These are phyloP conservation scores for Chrysolina haemoptera DNA, from an alignment of 2,888 invertebrate species.

Conservation along the genomic window DNA sequence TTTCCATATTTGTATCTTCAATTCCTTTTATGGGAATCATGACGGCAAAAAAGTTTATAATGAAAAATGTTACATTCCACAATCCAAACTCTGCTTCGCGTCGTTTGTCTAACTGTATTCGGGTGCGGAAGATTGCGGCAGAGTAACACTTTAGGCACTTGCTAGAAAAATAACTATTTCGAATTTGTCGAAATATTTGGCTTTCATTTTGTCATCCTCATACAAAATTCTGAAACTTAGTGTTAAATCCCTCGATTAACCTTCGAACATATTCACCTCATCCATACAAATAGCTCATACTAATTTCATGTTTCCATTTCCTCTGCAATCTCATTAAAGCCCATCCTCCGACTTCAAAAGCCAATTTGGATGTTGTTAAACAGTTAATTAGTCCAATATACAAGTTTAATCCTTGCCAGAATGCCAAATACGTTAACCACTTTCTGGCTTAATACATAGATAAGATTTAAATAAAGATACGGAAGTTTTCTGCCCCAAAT, in stretches of 20 bases:
- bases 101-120: too few species aligned
- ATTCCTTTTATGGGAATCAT: too few species aligned
- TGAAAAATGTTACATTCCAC: too few species aligned
- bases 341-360: slow-evolving; percentile 46
- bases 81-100: too few species aligned
- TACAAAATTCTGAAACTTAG: too few species aligned
- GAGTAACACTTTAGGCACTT: too few species aligned
- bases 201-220: too few species aligned
- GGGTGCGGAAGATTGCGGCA: too few species aligned
- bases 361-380: slow-evolving; percentile 53
- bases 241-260: not conserved
- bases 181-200: too few species aligned
- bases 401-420: slow-evolving; percentile 46
- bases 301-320: slow-evolving; percentile 31
- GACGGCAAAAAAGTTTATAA: too few species aligned
- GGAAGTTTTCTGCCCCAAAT: slow-evolving; percentile 44
- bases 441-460: slow-evolving; percentile 30
- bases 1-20: too few species aligned
- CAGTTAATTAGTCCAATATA: slow-evolving; percentile 51
- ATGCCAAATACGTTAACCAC: slow-evolving; percentile 34
- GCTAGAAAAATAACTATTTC: too few species aligned
- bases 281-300: slow-evolving; percentile 7
- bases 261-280: not conserved
- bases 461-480: slow-evolving; percentile 41
- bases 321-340: slow-evolving; percentile 45